Evolutionary conservation across 64 coral and sea anemone genomes (phyloP).

Genomic region (Exaiptasia diaphana): DNA sequence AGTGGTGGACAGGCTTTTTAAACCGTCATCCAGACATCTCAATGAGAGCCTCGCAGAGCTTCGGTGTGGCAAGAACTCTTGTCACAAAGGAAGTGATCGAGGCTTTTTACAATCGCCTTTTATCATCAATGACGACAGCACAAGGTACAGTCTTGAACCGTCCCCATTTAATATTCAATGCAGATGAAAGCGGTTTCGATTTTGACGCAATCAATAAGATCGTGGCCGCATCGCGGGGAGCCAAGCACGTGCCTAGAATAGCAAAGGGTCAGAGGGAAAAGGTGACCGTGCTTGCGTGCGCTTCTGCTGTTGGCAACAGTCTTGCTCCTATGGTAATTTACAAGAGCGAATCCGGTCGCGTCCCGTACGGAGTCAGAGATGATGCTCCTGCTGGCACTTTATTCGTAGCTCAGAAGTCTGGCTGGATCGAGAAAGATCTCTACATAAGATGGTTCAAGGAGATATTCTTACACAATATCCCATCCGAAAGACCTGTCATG

Average conservation of each 20-base stretch:
- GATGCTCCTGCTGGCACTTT: not conserved
- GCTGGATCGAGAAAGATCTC: not conserved
- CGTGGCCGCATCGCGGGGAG: not conserved
- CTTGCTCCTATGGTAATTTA: not conserved
- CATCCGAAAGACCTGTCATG: not conserved
- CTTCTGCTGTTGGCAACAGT: not conserved
- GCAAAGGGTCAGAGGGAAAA: not conserved
- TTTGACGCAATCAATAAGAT: conserved; percentile 14
- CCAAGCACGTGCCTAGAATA: conserved; percentile 1
- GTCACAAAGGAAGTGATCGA: not conserved
- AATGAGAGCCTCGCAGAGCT: not conserved
- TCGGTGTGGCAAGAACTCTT: not conserved
- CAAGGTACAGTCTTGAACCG: not conserved
- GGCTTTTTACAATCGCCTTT: not conserved
- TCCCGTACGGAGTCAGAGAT: not conserved
- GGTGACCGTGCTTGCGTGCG: not conserved
- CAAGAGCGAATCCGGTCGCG: not conserved
- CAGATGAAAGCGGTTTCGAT: not conserved
- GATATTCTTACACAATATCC: not conserved
- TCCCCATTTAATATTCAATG: not conserved
- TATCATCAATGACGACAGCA: not conserved
- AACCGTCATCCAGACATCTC: conserved; percentile 15
- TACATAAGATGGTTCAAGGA: not conserved
- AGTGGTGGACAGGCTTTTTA: conserved; percentile 7
- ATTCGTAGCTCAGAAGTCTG: not conserved